phyloP scores from a whole-genome alignment of 2,888 invertebrate genomes.

The Melanostoma mellinum region DNA sequence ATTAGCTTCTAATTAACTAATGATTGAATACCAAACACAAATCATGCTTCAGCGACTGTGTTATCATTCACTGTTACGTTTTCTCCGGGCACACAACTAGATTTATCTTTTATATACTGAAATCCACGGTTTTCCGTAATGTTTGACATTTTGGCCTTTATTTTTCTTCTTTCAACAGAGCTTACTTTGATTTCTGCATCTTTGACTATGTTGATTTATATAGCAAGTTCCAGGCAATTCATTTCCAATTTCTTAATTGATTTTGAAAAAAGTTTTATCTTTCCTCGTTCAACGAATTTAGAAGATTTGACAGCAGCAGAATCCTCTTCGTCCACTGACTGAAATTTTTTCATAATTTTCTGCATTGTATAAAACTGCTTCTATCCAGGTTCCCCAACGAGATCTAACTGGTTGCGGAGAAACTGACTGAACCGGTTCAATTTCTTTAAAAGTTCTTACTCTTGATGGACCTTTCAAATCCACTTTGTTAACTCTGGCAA shows the following conservation, averaged over 20 bases:
- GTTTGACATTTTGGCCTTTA: constrained; percentile 8
- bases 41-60: constrained; percentile 1
- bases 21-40: no score
- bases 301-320: constrained; percentile 18
- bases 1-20: no score
- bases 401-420: no score
- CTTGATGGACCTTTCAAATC: no score
- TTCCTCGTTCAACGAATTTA: background rate
- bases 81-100: constrained; percentile 17
- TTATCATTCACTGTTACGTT: background rate
- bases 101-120: constrained; percentile 8
- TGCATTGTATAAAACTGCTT: no score
- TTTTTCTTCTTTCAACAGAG: background rate
- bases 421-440: no score
- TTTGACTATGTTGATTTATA: constrained; percentile 15
- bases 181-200: constrained; percentile 23
- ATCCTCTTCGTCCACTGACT: constrained; percentile 2
- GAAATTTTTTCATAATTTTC: no score
- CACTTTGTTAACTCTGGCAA: no score
- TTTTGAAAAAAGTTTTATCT: constrained; percentile 11
- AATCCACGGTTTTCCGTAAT: constrained; percentile 3
- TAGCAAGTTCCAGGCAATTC: constrained; percentile 19
- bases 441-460: no score
- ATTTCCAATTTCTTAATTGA: constrained; percentile 15
- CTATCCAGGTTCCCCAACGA: no score